Evolutionary conservation across 2,888 invertebrate genomes (phyloP).

Genomic region (Aporophyla nigra): DNA sequence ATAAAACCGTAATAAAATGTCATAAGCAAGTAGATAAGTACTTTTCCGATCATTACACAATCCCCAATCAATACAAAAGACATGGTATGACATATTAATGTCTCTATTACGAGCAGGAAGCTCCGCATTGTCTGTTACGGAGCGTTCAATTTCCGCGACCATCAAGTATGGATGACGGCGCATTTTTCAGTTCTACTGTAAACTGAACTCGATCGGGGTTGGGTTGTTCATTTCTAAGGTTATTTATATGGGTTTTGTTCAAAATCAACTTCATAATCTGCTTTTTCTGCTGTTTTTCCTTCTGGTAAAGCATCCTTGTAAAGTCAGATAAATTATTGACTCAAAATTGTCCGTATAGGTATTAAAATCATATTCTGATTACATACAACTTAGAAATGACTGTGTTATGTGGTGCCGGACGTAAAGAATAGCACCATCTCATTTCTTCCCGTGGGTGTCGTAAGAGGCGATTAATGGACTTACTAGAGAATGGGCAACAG

Average conservation of each 20-base stretch:
- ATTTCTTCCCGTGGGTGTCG: no score
- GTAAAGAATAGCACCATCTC: no score
- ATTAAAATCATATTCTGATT: no score
- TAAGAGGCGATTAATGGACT: no score
- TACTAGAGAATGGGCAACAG: no score
- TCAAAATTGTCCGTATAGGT: no score
- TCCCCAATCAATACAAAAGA: slow-evolving; percentile 28
- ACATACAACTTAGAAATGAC: no score
- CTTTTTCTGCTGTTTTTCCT: no score
- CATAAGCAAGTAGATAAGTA: not conserved
- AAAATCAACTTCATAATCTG: not conserved
- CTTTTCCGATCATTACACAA: not conserved
- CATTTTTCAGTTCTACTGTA: slow-evolving; percentile 48
- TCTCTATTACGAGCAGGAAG: slow-evolving; percentile 15
- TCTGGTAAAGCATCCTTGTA: no score
- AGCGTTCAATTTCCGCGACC: slow-evolving; percentile 58
- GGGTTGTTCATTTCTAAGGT: not conserved
- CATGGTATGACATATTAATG: slow-evolving; percentile 39
- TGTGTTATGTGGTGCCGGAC: no score
- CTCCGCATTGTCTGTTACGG: slow-evolving; percentile 25
- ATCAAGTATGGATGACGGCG: slow-evolving; percentile 52
- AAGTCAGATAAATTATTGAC: no score
- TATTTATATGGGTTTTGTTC: not conserved
- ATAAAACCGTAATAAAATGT: no score
- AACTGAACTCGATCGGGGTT: slow-evolving; percentile 9